Percentiles rank a stretch among this genome's conserved stretches.
phyloP scores from a whole-genome alignment of 2,113 vertebrate species.

The Baryphthengus martii region DNA sequence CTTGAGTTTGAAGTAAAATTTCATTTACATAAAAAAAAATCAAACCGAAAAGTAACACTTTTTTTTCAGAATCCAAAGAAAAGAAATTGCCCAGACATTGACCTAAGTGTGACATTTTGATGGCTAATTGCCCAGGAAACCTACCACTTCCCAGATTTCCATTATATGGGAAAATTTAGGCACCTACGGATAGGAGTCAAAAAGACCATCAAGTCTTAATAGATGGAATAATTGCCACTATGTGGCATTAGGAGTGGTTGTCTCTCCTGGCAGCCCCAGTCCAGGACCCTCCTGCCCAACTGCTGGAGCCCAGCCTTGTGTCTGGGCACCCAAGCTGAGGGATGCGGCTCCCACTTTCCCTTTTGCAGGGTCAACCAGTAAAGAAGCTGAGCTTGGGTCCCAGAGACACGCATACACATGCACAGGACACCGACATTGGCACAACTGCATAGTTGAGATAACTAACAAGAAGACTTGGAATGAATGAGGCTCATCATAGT shows the following conservation, averaged over 20 bases:
- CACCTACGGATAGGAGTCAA: background rate
- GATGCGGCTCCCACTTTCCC: accelerated
- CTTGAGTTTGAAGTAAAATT: background rate
- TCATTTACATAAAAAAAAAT: background rate
- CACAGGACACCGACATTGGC: background rate
- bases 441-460: background rate
- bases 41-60: background rate
- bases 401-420: background rate
- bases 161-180: background rate
- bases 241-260: accelerated
- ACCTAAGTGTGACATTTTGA: background rate
- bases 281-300: background rate
- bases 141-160: background rate
- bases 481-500: background rate
- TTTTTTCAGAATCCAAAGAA: background rate
- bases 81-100: background rate
- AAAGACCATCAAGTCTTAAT: background rate
- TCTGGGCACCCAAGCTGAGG: background rate
- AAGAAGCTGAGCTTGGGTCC: background rate
- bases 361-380: accelerated
- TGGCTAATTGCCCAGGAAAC: background rate
- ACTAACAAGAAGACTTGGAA: background rate
- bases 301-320: background rate
- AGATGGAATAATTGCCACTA: background rate
- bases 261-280: background rate